Base-by-base conservation (phyloP, 1,140 invertebrate genomes). In the Nasonia giraulti region DNA sequence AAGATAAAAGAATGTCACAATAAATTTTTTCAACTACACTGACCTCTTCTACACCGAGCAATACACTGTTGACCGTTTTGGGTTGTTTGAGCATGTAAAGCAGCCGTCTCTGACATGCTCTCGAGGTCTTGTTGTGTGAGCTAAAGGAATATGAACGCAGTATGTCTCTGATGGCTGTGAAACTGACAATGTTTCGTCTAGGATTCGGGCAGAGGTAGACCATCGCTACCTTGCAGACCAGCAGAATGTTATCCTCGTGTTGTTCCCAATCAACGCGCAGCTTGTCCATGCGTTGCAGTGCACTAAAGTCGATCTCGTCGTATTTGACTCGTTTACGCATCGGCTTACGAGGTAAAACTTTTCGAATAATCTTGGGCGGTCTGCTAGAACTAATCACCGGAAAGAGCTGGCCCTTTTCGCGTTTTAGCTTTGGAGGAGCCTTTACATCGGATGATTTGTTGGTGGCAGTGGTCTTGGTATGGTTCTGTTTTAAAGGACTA, bases 161-260 rank as follows among this genome's bases (percentile, higher is more conserved):
- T 5, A 96, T 88, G 87, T 97, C 96, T 20, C 96, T 91, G 1
- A 96, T 91, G 14, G 93, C 87, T 23, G 89, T 89, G 87, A 94
- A 93, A 20, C 92, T 88, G 86, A 93, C 93, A 40, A 92, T 87
- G 86, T 93, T 93, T 84, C 92, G 93, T 2, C 91, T 90, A n/a
- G 88, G 88, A 71, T 94, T 94, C 0, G 94, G 94, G 85, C 93
- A 94, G 4, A 97, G 90, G 88, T 96, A 96, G 75, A 94, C 89
- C 87, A 94, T 94, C 0, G 95, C 95, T 0, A 96, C 95, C 82
- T 96, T 95, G 84, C 95, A 95, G 31, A 97, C 92, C 0, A 96
- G 90, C 3, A 97, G 87, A 17, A 96, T 91, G 11, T 94, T 94
- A 88, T 96, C 96, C 88, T 96, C 96, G 20, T 93, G 90, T 0